These are phyloP conservation scores for Philaethria dido DNA, from an alignment of 2,888 invertebrate species.

Conservation along the genomic window DNA sequence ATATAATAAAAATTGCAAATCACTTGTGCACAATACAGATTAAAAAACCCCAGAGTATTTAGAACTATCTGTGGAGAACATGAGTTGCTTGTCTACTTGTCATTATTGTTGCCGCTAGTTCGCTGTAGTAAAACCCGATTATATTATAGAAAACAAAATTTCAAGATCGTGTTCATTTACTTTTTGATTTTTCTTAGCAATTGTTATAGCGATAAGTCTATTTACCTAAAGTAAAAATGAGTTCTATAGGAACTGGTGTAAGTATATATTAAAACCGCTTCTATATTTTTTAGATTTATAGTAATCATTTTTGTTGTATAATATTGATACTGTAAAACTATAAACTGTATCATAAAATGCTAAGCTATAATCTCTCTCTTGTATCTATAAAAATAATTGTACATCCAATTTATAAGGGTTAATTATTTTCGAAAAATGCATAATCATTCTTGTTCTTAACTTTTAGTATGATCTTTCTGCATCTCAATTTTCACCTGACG, in stretches of 20 bases:
- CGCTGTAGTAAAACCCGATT: constrained; percentile 47
- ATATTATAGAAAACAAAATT: background rate
- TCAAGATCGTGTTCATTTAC: background rate
- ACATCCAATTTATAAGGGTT: background rate
- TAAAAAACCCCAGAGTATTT: background rate
- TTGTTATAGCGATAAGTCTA: constrained; percentile 6
- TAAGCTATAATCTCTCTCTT: background rate
- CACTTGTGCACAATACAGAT: constrained; percentile 11
- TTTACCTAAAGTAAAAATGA: constrained; percentile 83
- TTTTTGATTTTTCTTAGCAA: background rate
- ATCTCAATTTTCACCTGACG: constrained; percentile 99
- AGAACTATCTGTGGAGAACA: constrained; percentile 39
- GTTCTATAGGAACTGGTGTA: constrained; percentile 98
- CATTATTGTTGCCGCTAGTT: constrained; percentile 52
- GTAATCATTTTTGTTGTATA: background rate
- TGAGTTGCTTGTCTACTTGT: constrained; percentile 60
- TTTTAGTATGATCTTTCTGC: constrained; percentile 99
- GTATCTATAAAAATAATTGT: background rate
- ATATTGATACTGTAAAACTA: background rate
- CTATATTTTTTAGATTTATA: background rate
- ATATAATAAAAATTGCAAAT: constrained; percentile 11
- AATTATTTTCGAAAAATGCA: constrained; percentile 39
- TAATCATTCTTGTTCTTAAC: constrained; percentile 44
- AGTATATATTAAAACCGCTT: constrained; percentile 65
- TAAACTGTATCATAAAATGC: background rate